phyloP scores from a whole-genome alignment of 2,797 vertebrate genomes.

The Avahi laniger region DNA sequence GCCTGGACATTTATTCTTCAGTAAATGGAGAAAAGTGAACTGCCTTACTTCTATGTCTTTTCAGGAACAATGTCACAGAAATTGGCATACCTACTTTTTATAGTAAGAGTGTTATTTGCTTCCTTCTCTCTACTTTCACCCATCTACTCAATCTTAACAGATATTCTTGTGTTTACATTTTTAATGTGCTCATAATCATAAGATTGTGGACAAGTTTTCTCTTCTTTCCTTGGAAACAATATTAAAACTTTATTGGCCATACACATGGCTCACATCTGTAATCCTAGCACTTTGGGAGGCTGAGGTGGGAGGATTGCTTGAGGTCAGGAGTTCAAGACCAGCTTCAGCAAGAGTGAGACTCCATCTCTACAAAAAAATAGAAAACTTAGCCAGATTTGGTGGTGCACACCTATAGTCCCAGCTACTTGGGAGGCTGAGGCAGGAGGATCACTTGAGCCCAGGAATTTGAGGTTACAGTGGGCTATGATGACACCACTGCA shows the following conservation, averaged over 20 bases:
- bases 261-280: neutral
- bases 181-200: neutral
- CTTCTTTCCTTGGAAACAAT: neutral
- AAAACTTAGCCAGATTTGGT: neutral
- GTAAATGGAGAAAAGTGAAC: neutral
- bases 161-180: conserved; percentile 8
- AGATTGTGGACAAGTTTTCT: neutral
- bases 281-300: neutral
- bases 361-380: neutral
- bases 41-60: neutral
- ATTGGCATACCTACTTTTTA: neutral
- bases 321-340: neutral
- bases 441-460: neutral
- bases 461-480: neutral
- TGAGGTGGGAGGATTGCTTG: neutral
- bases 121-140: neutral
- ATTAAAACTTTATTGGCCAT: neutral
- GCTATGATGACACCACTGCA: too few relatives aligned
- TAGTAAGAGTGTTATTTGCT: neutral
- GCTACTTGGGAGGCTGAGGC: neutral
- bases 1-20: neutral
- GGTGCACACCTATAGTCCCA: neutral
- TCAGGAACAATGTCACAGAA: neutral
- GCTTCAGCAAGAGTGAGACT: neutral
- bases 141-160: neutral